A percentile compares a stretch with the other conserved stretches of the same genome.
Conservation (phyloP, 2,888 invertebrate species). For the Erynnis tages region DNA sequence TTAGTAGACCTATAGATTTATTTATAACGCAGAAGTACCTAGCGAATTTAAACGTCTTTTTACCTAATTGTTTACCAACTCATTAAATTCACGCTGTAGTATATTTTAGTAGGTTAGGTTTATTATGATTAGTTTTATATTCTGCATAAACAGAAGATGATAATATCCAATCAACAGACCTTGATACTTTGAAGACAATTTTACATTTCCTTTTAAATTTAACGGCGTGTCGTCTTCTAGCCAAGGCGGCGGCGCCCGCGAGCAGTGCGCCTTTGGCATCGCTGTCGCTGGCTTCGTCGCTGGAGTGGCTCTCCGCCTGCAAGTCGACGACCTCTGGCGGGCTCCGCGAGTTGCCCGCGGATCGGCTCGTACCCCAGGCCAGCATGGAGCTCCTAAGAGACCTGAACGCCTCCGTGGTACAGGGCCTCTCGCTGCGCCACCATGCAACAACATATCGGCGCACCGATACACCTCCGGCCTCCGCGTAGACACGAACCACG, state of each 20-base stretch:
- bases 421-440: conserved; percentile 64
- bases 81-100: too few relatives aligned
- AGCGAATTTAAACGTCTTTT: too few relatives aligned
- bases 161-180: conserved; percentile 43
- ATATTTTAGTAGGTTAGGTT: too few relatives aligned
- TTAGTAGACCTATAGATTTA: too few relatives aligned
- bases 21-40: too few relatives aligned
- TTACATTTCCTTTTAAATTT: conserved; percentile 70
- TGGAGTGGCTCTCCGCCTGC: conserved; percentile 37
- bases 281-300: conserved; percentile 54
- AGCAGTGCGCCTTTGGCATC: conserved; percentile 61
- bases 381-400: conserved; percentile 76
- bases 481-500: conserved; percentile 49
- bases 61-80: too few relatives aligned
- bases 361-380: conserved; percentile 62
- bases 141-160: too few relatives aligned
- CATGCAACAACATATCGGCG: conserved; percentile 78
- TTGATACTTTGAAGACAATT: conserved; percentile 66
- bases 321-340: conserved; percentile 38
- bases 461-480: conserved; percentile 52
- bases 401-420: conserved; percentile 79
- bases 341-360: conserved; percentile 53
- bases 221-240: conserved; percentile 73
- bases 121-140: too few relatives aligned
- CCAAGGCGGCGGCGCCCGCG: conserved; percentile 68